Percentiles rank a stretch among this genome's conserved stretches.
Conservation (phyloP, 2,113 vertebrate species). For the Vanacampus margaritifer region DNA sequence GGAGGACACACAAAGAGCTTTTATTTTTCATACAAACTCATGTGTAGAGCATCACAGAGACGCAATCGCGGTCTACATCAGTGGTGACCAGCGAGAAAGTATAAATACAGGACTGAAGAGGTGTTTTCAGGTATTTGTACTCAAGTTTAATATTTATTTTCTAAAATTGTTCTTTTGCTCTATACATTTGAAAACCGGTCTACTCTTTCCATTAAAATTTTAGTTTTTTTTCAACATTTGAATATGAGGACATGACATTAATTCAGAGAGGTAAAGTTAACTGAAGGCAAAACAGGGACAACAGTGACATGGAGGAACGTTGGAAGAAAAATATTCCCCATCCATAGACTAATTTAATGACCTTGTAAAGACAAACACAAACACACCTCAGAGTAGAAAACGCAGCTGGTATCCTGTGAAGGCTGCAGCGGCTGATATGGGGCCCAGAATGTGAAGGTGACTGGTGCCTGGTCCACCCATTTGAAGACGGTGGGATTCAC, state of each 20-base stretch:
- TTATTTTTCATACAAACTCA: constrained; percentile 5
- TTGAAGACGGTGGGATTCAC: constrained; percentile 69
- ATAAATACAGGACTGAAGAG: neutral
- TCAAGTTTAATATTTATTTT: neutral
- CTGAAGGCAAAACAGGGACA: no score
- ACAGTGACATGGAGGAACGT: no score
- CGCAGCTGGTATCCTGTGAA: constrained; percentile 75
- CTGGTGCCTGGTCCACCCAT: constrained; percentile 78
- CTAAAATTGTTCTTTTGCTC: neutral
- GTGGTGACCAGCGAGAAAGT: neutral
- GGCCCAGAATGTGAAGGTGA: constrained; percentile 86
- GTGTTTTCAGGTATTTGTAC: neutral
- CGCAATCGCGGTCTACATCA: neutral
- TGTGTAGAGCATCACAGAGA: neutral
- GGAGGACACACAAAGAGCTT: neutral
- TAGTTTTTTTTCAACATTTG: no score
- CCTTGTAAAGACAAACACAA: neutral
- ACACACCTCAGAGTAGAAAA: constrained; percentile 82
- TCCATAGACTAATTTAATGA: no score
- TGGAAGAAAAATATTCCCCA: no score
- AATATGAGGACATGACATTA: no score
- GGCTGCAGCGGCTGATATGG: constrained; percentile 76
- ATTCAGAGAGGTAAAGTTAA: no score
- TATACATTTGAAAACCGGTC: no score
- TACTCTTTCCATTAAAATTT: no score